Conservation (phyloP, 1,140 invertebrate genomes). For the Bombus ignitus region DNA sequence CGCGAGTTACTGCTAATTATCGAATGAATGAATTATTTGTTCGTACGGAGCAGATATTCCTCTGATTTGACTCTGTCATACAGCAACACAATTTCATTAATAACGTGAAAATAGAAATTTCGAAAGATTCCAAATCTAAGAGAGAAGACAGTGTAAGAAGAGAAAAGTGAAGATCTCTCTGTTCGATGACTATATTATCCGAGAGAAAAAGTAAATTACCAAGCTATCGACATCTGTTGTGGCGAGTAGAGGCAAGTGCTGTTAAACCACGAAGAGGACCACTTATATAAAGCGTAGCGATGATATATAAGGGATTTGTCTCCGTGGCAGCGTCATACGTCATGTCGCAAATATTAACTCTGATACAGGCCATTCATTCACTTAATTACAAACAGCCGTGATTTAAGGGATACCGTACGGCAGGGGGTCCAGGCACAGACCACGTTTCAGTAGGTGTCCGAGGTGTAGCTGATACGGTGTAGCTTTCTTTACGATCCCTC, state of each 20-base stretch:
- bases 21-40: no score
- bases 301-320: slow-evolving; percentile 83
- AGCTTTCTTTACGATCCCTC: slow-evolving; percentile 80
- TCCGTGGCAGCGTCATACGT: slow-evolving; percentile 81
- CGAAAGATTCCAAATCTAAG: no score
- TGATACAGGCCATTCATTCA: slow-evolving; percentile 83
- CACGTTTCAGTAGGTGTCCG: slow-evolving; percentile 77
- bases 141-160: no score
- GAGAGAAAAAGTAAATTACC: not conserved
- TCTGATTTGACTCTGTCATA: no score
- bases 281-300: slow-evolving; percentile 74
- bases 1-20: no score
- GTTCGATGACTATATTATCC: no score
- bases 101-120: no score
- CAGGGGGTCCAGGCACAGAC: slow-evolving; percentile 76
- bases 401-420: slow-evolving; percentile 80
- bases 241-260: slow-evolving; percentile 5
- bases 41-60: no score
- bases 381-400: slow-evolving; percentile 84
- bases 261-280: slow-evolving; percentile 42
- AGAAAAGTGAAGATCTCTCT: no score
- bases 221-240: slow-evolving; percentile 10
- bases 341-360: slow-evolving; percentile 83
- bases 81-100: no score
- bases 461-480: slow-evolving; percentile 73